Evolutionary conservation across 1,140 invertebrate species (phyloP).

Genomic region (Dolichoris vasculosae): DNA sequence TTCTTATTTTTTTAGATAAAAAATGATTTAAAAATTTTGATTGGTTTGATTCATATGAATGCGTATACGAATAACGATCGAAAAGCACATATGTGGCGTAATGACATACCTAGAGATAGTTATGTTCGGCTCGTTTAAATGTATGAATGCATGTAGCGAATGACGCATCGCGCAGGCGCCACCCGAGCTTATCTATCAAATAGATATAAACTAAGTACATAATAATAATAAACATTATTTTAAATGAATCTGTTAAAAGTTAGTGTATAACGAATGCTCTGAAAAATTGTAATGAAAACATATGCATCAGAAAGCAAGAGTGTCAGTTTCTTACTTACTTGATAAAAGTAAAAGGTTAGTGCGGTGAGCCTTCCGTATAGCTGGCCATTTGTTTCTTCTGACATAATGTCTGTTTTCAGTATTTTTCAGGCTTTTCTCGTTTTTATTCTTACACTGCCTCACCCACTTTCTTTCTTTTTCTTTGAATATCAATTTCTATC

Average conservation of each 20-base stretch:
- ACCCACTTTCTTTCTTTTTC: not conserved
- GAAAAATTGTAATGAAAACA: not conserved
- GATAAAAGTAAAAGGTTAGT: constrained; percentile 8
- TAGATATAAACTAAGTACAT: not conserved
- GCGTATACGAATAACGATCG: constrained; percentile 9
- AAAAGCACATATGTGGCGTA: not conserved
- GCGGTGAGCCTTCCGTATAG: not conserved
- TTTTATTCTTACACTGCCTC: not conserved
- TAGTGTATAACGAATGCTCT: not conserved
- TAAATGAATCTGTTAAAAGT: not conserved
- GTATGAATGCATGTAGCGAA: not conserved
- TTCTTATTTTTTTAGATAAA: not conserved
- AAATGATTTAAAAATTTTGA: not conserved
- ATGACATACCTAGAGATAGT: not conserved
- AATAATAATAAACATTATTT: not conserved
- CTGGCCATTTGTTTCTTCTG: not conserved
- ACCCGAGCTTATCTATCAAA: not conserved
- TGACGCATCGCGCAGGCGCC: constrained; percentile 11
- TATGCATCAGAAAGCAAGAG: not conserved
- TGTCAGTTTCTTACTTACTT: not conserved
- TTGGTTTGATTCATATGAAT: not conserved
- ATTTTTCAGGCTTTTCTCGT: no score
- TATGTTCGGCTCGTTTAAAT: not conserved
- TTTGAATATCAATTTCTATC: not conserved
- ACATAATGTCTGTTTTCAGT: constrained; percentile 8